A percentile compares a stretch with the other conserved stretches of the same genome.
Conservation (phyloP, 2,888 invertebrate genomes). For the Caprella mutica region DNA sequence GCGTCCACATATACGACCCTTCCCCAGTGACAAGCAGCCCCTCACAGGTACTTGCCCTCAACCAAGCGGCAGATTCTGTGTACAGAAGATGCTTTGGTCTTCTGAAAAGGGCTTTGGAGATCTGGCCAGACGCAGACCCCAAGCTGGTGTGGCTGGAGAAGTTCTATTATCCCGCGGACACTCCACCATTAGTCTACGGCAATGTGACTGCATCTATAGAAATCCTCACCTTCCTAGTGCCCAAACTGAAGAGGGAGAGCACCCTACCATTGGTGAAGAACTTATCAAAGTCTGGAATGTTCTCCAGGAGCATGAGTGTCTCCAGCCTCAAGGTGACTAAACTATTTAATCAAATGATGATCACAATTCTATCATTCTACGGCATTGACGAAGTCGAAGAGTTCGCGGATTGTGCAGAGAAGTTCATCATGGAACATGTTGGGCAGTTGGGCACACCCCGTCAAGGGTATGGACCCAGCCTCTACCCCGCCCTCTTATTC, state of each 20-base stretch:
- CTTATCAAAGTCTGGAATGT: constrained; percentile 74
- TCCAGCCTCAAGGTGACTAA: constrained; percentile 66
- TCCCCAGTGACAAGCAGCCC: constrained; percentile 42
- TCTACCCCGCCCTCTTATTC: constrained; percentile 90
- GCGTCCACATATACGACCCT: constrained; percentile 60
- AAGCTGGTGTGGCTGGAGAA: constrained; percentile 86
- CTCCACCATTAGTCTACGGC: constrained; percentile 57
- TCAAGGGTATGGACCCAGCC: constrained; percentile 58
- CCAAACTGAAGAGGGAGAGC: constrained; percentile 72
- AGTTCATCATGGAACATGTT: constrained; percentile 57
- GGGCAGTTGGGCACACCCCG: constrained; percentile 74
- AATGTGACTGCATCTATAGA: constrained; percentile 90
- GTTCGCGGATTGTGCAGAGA: constrained; percentile 76
- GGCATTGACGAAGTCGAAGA: constrained; percentile 83
- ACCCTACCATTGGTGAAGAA: constrained; percentile 72
- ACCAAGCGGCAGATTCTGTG: constrained; percentile 57
- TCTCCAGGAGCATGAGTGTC: constrained; percentile 82
- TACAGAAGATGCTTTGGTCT: constrained; percentile 75
- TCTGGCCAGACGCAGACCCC: constrained; percentile 85
- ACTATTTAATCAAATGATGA: constrained; percentile 72
- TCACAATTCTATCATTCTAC: constrained; percentile 76
- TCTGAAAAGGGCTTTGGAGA: constrained; percentile 75
- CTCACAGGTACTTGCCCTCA: constrained; percentile 40
- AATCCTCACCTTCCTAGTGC: constrained; percentile 71
- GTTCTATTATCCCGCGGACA: constrained; percentile 49